phyloP scores from a whole-genome alignment of 2,888 invertebrate genomes.

The Liopterus haemorrhoidalis region DNA sequence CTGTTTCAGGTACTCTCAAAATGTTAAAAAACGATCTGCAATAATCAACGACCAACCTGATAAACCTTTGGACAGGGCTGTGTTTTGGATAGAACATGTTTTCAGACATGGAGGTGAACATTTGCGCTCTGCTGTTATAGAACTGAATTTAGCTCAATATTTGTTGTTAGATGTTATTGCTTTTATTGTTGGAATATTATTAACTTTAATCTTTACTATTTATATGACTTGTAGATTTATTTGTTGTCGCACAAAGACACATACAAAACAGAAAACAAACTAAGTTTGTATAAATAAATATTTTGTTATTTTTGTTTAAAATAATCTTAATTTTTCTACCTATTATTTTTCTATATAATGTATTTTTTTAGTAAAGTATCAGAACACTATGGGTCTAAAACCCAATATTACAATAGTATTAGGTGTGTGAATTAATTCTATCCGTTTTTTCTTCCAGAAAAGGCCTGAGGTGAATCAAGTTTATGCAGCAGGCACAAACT shows the following conservation, averaged over 20 bases:
- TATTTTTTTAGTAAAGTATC: too few relatives aligned
- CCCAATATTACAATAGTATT: too few relatives aligned
- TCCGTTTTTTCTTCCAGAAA: too few relatives aligned
- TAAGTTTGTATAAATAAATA: too few relatives aligned
- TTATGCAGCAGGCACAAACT: too few relatives aligned
- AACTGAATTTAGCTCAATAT: slow-evolving; percentile 17
- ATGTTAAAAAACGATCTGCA: slow-evolving; percentile 15
- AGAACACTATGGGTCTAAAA: too few relatives aligned
- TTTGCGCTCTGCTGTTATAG: slow-evolving; percentile 12
- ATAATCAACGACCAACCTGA: slow-evolving; percentile 20
- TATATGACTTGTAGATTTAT: not conserved
- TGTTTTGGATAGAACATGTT: slow-evolving; percentile 15
- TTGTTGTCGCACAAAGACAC: slow-evolving; percentile 1
- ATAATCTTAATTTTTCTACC: too few relatives aligned
- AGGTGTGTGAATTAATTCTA: too few relatives aligned
- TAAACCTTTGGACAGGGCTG: slow-evolving; percentile 12
- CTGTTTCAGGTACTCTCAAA: slow-evolving; percentile 16
- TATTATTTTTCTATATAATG: too few relatives aligned
- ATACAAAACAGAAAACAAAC: not conserved
- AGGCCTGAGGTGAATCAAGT: too few relatives aligned
- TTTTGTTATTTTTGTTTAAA: too few relatives aligned
- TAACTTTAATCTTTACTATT: not conserved
- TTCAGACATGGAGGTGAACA: slow-evolving; percentile 20
- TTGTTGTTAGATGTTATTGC: slow-evolving; percentile 23
- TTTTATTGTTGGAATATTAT: not conserved